Evolutionary conservation across 2,888 invertebrate species (phyloP), one percentile per base, ranked within the genome.

Genomic region (Diarsia rubi): DNA sequence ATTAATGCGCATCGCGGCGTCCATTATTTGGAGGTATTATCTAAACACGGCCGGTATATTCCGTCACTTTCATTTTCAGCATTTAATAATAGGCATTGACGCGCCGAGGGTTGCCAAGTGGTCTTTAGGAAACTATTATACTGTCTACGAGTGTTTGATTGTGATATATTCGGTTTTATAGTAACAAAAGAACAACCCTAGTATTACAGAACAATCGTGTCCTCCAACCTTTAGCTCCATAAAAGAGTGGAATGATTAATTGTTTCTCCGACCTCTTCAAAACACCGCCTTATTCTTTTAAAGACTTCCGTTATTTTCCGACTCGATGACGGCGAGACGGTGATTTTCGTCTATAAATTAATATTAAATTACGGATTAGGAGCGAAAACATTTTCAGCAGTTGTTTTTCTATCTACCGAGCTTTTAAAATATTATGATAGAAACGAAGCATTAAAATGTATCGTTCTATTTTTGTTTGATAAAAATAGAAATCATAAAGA

Each of bases 261-360:
- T 95, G 95, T 95, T 95, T 93, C 91, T 91, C 91, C 94, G 94
- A 95, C 95, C 96, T 95, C 95, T 95, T 96, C 94, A 95, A 96
- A 96, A 96, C 94, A 96, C 93, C 92, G 95, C 93, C 93, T 95
- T 94, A 94, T 95, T 94, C 95, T 94, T 95, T 93, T 95, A 95
- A 96, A 95, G 91, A 96, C 95, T 95, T 96, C 96, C 96, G 95
- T 93, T 95, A 96, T 96, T 96, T 96, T 96, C 95, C 95, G 92
- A 94, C 93, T 94, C 95, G 94, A 94, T 95, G 95, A 92, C 93
- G 93, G 91, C 92, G 93, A 94, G 95, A 93, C 93, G 93, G 93
- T 92, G 93, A 92, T 94, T 94, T 94, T 93, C 91, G 92, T 91
- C 93, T 93, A 94, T 92, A 95, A 96, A 95, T 95, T 95, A 95